phyloP scores from a whole-genome alignment of 2,888 invertebrate genomes.

The Altica lythri region DNA sequence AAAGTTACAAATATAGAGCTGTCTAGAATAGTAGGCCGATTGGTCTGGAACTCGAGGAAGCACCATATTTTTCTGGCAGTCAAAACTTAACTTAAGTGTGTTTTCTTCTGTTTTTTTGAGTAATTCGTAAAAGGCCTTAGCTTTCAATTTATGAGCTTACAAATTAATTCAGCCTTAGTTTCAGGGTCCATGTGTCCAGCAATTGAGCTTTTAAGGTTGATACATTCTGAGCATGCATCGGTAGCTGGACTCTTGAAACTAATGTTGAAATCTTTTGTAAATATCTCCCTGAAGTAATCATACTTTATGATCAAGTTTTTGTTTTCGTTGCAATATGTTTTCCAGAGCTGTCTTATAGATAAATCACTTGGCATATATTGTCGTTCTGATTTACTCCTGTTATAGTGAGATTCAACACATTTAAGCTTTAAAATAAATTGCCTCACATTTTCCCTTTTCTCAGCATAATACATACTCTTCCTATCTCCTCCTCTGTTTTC shows the following conservation, averaged over 20 bases:
- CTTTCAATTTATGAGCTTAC: constrained; percentile 17
- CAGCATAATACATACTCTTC: too few relatives aligned
- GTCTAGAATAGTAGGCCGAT: constrained; percentile 48
- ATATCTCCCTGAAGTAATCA: too few relatives aligned
- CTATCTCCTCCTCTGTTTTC: too few relatives aligned
- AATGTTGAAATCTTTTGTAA: constrained; percentile 15
- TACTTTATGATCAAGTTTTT: too few relatives aligned
- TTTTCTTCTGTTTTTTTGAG: constrained; percentile 17
- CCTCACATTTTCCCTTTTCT: too few relatives aligned
- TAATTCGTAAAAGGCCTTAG: constrained; percentile 15
- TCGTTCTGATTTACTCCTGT: too few relatives aligned
- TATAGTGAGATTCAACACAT: too few relatives aligned
- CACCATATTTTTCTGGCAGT: constrained; percentile 47
- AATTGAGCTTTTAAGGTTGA: constrained; percentile 1
- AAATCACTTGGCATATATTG: too few relatives aligned
- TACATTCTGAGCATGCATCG: constrained; percentile 8
- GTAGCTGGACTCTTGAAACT: constrained; percentile 12
- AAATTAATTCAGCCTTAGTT: constrained; percentile 13
- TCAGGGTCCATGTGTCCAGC: not conserved
- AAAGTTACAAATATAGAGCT: constrained; percentile 49
- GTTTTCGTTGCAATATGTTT: too few relatives aligned
- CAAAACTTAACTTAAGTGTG: constrained; percentile 39
- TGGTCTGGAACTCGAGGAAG: constrained; percentile 49
- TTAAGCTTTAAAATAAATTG: too few relatives aligned
- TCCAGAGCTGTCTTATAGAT: too few relatives aligned